A percentile compares a stretch with the other conserved stretches of the same genome.
phyloP scores from a whole-genome alignment of 2,113 vertebrate genomes.

The Myiagra hebetior region DNA sequence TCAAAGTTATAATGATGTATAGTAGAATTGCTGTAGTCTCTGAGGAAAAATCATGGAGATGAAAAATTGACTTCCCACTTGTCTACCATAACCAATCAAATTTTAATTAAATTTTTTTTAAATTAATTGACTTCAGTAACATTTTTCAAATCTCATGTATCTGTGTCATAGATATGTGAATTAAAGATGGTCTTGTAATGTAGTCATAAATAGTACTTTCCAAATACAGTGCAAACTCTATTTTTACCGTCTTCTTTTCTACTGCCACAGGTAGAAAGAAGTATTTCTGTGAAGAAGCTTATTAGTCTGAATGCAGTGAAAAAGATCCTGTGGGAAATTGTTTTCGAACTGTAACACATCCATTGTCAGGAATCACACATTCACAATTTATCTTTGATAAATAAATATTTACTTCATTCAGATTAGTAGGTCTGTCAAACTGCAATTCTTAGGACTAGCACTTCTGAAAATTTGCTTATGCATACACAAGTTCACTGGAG shows the following conservation, averaged over 20 bases:
- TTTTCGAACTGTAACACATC: neutral
- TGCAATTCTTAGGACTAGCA: neutral
- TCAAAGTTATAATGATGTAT: neutral
- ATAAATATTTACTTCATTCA: slow-evolving; percentile 36
- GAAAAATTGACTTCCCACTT: slow-evolving; percentile 18
- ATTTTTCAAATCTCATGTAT: neutral
- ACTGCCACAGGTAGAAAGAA: neutral
- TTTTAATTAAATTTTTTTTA: slow-evolving; percentile 30
- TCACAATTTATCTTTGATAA: slow-evolving; percentile 34
- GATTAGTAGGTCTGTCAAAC: neutral
- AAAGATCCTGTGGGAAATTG: neutral
- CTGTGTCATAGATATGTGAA: neutral
- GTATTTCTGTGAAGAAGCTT: neutral
- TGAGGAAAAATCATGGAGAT: neutral
- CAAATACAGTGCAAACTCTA: neutral
- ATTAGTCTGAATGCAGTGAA: neutral
- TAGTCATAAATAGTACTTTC: neutral
- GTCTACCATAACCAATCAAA: neutral
- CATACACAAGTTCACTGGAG: neutral
- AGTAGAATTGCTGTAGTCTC: neutral
- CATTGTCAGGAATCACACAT: neutral
- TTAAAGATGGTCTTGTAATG: neutral
- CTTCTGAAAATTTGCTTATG: neutral
- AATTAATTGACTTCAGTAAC: slow-evolving; percentile 19
- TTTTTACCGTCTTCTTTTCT: neutral